Conservation (phyloP, 2,888 invertebrate species). For the Pyrgus malvae region DNA sequence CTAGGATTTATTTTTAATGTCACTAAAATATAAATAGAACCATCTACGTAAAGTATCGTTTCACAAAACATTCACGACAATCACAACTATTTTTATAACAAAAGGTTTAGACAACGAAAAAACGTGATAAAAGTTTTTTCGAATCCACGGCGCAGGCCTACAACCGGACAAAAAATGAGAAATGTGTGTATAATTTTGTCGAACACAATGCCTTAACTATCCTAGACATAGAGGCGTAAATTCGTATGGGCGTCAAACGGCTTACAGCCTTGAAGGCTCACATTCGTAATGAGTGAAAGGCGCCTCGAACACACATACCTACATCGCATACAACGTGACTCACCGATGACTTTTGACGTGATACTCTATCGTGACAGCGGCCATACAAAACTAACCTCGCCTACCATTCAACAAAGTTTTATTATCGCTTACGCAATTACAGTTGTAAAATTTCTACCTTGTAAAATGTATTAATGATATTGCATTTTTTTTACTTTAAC, state of each 20-base stretch:
- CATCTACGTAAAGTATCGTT: too few species aligned
- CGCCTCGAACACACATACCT: conserved; percentile 38
- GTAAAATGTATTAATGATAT: too few species aligned
- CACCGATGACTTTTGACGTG: conserved; percentile 51
- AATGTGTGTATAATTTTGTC: not conserved
- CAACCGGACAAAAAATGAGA: too few species aligned
- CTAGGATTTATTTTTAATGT: too few species aligned
- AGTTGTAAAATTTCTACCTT: too few species aligned
- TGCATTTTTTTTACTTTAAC: too few species aligned
- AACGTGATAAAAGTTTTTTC: too few species aligned
- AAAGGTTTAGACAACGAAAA: too few species aligned
- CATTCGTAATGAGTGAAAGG: conserved; percentile 76
- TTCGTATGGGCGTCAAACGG: conserved; percentile 57
- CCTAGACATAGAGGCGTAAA: conserved; percentile 37
- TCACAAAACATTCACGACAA: too few species aligned
- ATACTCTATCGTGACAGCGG: conserved; percentile 40
- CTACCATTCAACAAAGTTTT: conserved; percentile 8
- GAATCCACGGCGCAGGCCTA: too few species aligned
- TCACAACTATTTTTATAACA: too few species aligned
- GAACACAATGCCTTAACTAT: not conserved
- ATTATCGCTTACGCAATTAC: conserved; percentile 18
- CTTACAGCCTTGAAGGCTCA: conserved; percentile 63
- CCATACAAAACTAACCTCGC: conserved; percentile 13
- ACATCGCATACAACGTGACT: conserved; percentile 56
- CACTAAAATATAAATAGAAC: too few species aligned